These are phyloP conservation scores for Chamaetylas fuelleborni DNA, from an alignment of 2,113 vertebrate genomes.

Conservation along the genomic window DNA sequence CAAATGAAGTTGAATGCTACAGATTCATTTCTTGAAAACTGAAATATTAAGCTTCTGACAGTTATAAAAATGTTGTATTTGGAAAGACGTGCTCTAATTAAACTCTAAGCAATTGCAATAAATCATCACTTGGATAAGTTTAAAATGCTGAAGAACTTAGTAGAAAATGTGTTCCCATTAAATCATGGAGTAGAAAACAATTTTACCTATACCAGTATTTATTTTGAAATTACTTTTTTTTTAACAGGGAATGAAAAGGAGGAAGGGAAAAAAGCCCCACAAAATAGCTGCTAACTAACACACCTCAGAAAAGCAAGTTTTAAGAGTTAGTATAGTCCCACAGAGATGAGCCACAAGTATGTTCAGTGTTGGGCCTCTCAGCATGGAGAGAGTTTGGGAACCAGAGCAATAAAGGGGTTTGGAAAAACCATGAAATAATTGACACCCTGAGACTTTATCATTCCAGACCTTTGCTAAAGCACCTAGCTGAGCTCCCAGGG, in stretches of 20 bases:
- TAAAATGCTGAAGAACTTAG: not conserved
- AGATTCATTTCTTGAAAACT: not conserved
- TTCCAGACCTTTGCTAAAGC: not conserved
- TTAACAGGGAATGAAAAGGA: not conserved
- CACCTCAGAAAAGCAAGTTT: not conserved
- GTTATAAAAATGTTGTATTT: not conserved
- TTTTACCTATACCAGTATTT: not conserved
- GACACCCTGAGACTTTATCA: not conserved
- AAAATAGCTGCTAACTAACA: not conserved
- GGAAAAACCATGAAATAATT: not conserved
- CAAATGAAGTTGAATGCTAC: not conserved
- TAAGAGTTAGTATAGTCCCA: not conserved
- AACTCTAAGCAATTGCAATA: not conserved
- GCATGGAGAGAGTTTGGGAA: not conserved
- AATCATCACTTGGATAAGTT: not conserved
- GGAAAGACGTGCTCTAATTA: not conserved
- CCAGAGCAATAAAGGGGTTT: not conserved
- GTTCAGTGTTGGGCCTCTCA: not conserved
- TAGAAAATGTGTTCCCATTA: not conserved
- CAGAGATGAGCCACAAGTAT: rapidly evolving
- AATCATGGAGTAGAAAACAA: not conserved
- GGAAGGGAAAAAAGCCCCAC: rapidly evolving
- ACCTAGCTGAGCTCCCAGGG: not conserved
- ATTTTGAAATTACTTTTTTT: not conserved
- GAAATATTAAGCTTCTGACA: not conserved